phyloP scores from a whole-genome alignment of 2,113 vertebrate genomes.

The Neogobius melanostomus region DNA sequence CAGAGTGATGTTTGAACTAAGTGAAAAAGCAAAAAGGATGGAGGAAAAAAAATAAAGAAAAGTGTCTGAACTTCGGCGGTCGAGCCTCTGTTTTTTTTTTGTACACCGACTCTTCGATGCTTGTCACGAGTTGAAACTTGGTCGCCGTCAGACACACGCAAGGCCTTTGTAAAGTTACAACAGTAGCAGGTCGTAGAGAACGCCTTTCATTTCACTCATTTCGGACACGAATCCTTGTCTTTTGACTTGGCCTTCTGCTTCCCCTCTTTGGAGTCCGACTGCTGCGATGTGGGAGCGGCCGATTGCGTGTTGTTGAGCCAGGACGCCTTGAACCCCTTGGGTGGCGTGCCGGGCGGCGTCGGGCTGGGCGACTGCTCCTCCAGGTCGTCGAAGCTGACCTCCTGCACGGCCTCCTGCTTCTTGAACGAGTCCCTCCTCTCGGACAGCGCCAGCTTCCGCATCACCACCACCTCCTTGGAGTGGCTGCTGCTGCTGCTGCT shows the following conservation, averaged over 20 bases:
- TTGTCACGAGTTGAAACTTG: conserved; percentile 34
- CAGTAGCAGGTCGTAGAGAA: conserved; percentile 42
- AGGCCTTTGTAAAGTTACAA: conserved; percentile 36
- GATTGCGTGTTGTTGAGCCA: conserved; percentile 55
- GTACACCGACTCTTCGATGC: conserved; percentile 28
- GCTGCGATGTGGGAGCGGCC: neutral
- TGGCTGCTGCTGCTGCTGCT: conserved; percentile 26
- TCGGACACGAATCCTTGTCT: conserved; percentile 56
- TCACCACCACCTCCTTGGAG: conserved; percentile 83
- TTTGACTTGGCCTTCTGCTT: conserved; percentile 76
- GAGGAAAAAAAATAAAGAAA: conserved; percentile 28
- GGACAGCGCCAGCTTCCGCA: conserved; percentile 86
- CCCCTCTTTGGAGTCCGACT: conserved; percentile 31
- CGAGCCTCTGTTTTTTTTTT: conserved; percentile 43
- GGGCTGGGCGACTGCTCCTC: conserved; percentile 38
- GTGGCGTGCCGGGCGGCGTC: conserved; percentile 24
- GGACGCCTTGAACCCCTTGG: conserved; percentile 53
- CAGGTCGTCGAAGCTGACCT: conserved; percentile 85
- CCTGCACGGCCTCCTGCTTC: conserved; percentile 92
- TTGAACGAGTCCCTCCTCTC: conserved; percentile 93
- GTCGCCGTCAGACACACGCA: conserved; percentile 58
- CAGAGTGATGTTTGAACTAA: conserved; percentile 63
- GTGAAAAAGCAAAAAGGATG: conserved; percentile 32
- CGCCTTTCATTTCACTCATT: conserved; percentile 1
- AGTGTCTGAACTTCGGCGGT: conserved; percentile 31